Evolutionary conservation across 2,113 vertebrate genomes (phyloP), one percentile per base, ranked within the genome.

Genomic region (Copsychus sechellarum): DNA sequence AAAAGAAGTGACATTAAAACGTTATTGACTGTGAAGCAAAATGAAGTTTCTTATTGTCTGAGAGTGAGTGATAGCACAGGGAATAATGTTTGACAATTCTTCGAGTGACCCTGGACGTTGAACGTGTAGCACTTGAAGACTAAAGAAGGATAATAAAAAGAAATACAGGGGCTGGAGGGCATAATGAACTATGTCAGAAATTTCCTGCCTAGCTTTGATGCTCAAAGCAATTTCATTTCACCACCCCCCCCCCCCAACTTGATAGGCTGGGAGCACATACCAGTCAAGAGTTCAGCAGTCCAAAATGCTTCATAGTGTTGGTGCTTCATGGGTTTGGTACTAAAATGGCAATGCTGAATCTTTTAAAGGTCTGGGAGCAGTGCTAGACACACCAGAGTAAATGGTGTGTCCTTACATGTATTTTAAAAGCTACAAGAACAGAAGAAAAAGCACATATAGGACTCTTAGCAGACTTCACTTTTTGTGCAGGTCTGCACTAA

Each of bases 91-190:
- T 95, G 93, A 92, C 94, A 93, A 77, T 88, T 88, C 72, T 83
- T 56, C 14, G 34, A 95, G 86, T 93, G 96, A 96, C 88, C 90
- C 86, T 56, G 77, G 51, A 85, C 58, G 31, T 86, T 83, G 90
- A 93, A 78, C 88, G 23, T 74, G 50, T 38, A 88, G 80, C 79
- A 90, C 92, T 82, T 86, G 83, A 86, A 92, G 74, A 90, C 53
- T 89, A 57, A 95, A 89, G 86, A 85, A 91, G 5, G 45, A 54
- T 97, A 96, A 95, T 95, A 95, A 97, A 95, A 97, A 95, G 91
- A 92, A 95, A 87, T 95, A 88, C 53, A 79, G 72, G 87, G 57
- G 90, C 92, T 94, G 80, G 88, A 95, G 90, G 94, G 93, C 90
- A 93, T 84, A 86, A 86, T 96, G 94, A 96, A 81, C 93, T 93